These are phyloP conservation scores for Nephrocerus scutellatus DNA, from an alignment of 2,888 invertebrate genomes.

Conservation along the genomic window DNA sequence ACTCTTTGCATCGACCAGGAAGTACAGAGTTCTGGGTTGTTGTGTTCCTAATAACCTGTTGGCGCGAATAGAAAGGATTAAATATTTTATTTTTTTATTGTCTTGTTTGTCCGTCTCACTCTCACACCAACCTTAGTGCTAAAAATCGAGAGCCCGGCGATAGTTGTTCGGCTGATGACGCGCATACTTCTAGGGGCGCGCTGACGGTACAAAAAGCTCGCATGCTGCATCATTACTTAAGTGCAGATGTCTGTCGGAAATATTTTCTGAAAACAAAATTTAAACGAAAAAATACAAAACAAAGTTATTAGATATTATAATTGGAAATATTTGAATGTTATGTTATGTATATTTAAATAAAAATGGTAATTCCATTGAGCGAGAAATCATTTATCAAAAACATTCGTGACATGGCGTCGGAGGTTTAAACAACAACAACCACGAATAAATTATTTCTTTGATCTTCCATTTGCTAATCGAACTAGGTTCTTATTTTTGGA, in stretches of 20 bases:
- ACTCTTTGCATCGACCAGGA: conserved; percentile 66
- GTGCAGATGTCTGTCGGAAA: conserved; percentile 47
- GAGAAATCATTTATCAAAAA: conserved; percentile 14
- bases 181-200: conserved; percentile 73
- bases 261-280: conserved; percentile 38
- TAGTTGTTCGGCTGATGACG: conserved; percentile 53
- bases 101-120: neutral
- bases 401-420: no score
- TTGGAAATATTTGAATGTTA: neutral
- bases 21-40: conserved; percentile 48
- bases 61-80: conserved; percentile 3
- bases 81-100: conserved; percentile 1
- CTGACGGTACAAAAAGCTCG: conserved; percentile 72
- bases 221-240: conserved; percentile 55
- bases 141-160: conserved; percentile 57
- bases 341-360: no score
- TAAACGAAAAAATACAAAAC: no score
- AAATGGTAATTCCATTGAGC: no score
- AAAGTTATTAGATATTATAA: neutral
- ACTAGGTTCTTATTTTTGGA: no score
- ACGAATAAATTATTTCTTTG: no score
- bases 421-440: no score
- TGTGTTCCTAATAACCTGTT: conserved; percentile 47
- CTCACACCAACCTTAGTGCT: conserved; percentile 49
- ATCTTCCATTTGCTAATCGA: no score